phyloP scores from a whole-genome alignment of 2,797 vertebrate species.

The Dendrocincla fuliginosa region DNA sequence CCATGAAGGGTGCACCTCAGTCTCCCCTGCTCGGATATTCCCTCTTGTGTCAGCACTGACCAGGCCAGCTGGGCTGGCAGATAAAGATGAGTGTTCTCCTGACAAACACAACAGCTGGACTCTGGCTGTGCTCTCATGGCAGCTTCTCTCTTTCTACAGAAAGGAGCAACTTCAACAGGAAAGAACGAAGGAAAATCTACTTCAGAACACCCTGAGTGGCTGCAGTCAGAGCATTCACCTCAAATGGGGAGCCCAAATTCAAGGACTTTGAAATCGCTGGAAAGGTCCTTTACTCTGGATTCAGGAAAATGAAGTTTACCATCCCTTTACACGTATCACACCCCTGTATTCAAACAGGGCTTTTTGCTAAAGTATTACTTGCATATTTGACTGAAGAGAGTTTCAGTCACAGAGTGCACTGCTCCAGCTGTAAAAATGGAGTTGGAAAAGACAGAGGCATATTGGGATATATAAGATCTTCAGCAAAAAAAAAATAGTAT shows the following conservation, averaged over 20 bases:
- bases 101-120: not conserved
- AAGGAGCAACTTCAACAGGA: not conserved
- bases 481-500: not conserved
- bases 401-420: not conserved
- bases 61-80: not conserved
- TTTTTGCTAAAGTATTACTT: not conserved
- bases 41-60: not conserved
- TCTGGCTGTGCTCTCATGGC: not conserved
- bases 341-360: rapidly evolving
- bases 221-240: not conserved
- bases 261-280: not conserved
- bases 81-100: not conserved
- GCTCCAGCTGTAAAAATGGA: not conserved
- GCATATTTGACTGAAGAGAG: not conserved
- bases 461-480: not conserved
- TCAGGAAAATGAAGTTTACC: not conserved
- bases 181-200: not conserved
- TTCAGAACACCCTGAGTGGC: not conserved
- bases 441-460: not conserved
- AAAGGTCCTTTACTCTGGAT: not conserved
- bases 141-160: not conserved
- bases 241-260: not conserved
- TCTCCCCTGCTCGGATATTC: not conserved
- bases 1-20: not conserved
- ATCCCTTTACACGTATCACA: not conserved